These are phyloP conservation scores for Stichopus horrens DNA, from an alignment of 53 echinoderm and acorn worm genomes.

Conservation along the genomic window DNA sequence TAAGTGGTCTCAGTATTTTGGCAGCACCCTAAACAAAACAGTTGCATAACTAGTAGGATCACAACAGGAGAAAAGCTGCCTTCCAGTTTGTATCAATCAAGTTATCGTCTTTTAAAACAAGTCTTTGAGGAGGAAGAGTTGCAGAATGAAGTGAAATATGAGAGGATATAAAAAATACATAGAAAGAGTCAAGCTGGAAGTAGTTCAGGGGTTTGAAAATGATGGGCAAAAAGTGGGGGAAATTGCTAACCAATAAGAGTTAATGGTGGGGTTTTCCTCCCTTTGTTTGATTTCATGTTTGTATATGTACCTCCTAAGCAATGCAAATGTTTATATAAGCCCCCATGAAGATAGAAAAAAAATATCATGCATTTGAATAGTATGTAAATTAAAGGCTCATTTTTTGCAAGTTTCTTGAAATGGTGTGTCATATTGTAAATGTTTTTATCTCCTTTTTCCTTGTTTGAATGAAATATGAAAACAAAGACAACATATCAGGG, in stretches of 20 bases:
- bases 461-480: conserved; percentile 40
- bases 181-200: too few species aligned
- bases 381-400: conserved; percentile 30
- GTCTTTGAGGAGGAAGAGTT: too few species aligned
- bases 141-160: too few species aligned
- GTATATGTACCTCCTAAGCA: neutral
- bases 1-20: too few species aligned
- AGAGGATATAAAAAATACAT: too few species aligned
- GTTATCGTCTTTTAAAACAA: too few species aligned
- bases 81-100: too few species aligned
- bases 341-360: conserved; percentile 2
- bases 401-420: conserved; percentile 25
- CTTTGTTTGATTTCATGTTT: neutral
- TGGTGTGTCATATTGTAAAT: conserved; percentile 40
- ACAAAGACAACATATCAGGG: conserved; percentile 31
- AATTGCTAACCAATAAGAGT: neutral
- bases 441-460: conserved; percentile 1
- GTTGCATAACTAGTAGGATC: too few species aligned
- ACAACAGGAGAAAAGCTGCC: too few species aligned
- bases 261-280: neutral
- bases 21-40: too few species aligned
- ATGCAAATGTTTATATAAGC: neutral
- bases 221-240: neutral
- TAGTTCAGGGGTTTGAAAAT: neutral
- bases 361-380: conserved; percentile 42